A percentile compares a stretch with the other conserved stretches of the same genome.
These are phyloP conservation scores for Ophonus ardosiacus DNA, from an alignment of 2,888 invertebrate genomes.

Conservation along the genomic window DNA sequence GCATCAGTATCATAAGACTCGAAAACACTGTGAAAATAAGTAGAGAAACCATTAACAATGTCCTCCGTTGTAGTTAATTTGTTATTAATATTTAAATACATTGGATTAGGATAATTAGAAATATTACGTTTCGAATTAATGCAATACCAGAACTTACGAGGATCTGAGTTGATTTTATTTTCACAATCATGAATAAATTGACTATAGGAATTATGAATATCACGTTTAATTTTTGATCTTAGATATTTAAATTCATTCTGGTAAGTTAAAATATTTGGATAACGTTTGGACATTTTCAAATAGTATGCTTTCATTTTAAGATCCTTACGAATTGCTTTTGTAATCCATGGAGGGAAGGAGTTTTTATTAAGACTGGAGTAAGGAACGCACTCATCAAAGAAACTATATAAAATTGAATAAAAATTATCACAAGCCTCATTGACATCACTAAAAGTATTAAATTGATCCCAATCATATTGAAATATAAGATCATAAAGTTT, in stretches of 20 bases:
- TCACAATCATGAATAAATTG: background rate
- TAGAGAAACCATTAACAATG: background rate
- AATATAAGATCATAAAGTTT: background rate
- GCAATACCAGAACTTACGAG: background rate
- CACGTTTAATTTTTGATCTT: no score
- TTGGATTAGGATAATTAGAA: background rate
- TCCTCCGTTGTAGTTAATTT: background rate
- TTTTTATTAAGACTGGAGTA: background rate
- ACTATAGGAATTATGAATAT: background rate
- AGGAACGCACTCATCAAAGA: background rate
- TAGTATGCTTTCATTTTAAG: background rate
- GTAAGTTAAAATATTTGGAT: background rate
- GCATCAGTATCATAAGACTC: background rate
- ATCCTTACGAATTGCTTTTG: background rate
- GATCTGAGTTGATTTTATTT: background rate
- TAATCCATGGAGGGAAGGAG: background rate
- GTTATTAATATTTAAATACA: background rate
- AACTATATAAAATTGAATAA: no score
- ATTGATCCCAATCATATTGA: background rate
- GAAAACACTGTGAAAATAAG: no score
- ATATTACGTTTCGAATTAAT: background rate
- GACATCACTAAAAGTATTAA: background rate
- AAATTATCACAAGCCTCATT: background rate
- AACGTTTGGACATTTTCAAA: background rate
- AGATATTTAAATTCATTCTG: no score